Evolutionary conservation across 2,797 vertebrate genomes (phyloP).

Genomic region (Tauraco hartlaubi): DNA sequence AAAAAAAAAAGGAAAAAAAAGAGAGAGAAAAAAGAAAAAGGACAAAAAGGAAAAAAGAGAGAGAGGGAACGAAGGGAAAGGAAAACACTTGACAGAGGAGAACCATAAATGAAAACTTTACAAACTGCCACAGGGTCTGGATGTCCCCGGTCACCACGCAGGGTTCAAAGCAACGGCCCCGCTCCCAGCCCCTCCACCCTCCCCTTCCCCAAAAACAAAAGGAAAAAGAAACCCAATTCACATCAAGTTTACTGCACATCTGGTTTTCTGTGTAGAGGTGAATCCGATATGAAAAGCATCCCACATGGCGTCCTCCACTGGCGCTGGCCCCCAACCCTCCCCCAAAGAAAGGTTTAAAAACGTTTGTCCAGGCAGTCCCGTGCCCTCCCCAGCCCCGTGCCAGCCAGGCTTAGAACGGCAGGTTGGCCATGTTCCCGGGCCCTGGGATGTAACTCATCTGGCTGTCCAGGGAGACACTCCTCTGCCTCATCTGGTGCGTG

Average conservation of each 20-base stretch:
- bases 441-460: slow-evolving; percentile 90
- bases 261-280: slow-evolving; percentile 68
- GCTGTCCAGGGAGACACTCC: slow-evolving; percentile 95
- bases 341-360: slow-evolving; percentile 48
- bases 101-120: slow-evolving; percentile 11
- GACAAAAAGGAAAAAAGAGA: neutral
- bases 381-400: neutral
- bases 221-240: slow-evolving; percentile 60
- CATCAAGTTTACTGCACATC: slow-evolving; percentile 73
- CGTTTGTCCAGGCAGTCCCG: neutral
- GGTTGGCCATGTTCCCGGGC: slow-evolving; percentile 92
- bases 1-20: neutral
- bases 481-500: slow-evolving; percentile 92
- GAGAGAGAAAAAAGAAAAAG: no score
- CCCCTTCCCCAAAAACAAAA: slow-evolving; percentile 59
- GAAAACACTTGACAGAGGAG: neutral
- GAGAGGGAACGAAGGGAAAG: neutral
- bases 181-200: slow-evolving; percentile 30
- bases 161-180: slow-evolving; percentile 4
- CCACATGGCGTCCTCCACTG: slow-evolving; percentile 47
- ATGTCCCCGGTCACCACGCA: neutral
- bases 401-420: slow-evolving; percentile 89
- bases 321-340: slow-evolving; percentile 31
- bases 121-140: slow-evolving; percentile 50
- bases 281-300: slow-evolving; percentile 57